Percentiles rank a stretch among this genome's conserved stretches.
Conservation (phyloP, 2,113 vertebrate species). For the Hiodon tergisus region DNA sequence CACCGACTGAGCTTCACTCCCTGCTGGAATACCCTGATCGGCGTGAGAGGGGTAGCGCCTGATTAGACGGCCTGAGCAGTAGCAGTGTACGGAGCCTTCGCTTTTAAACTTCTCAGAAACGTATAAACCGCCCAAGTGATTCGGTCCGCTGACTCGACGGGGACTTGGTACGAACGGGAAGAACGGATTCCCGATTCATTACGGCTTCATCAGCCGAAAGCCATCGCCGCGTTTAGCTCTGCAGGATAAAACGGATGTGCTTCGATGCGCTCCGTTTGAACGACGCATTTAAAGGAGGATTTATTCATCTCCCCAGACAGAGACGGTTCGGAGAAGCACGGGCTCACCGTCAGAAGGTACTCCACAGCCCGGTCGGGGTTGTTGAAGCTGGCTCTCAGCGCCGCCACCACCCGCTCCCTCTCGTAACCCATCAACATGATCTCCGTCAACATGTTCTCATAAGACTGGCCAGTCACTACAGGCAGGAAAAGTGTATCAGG, state of each 20-base stretch:
- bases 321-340: not conserved
- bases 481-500: constrained; percentile 6
- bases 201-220: too few relatives aligned
- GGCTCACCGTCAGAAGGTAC: constrained; percentile 86
- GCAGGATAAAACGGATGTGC: too few relatives aligned
- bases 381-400: constrained; percentile 91
- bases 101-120: too few relatives aligned
- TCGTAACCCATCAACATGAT: constrained; percentile 98
- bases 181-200: too few relatives aligned
- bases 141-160: too few relatives aligned
- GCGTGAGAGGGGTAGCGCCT: constrained; percentile 3
- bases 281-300: too few relatives aligned
- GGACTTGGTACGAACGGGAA: too few relatives aligned
- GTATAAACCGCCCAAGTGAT: too few relatives aligned
- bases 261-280: too few relatives aligned
- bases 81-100: too few relatives aligned
- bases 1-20: constrained; percentile 63
- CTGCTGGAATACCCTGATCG: constrained; percentile 78
- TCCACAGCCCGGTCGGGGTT: constrained; percentile 95
- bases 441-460: constrained; percentile 94
- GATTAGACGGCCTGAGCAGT: too few relatives aligned
- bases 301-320: not conserved
- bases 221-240: too few relatives aligned
- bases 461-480: constrained; percentile 86
- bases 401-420: constrained; percentile 82